Evolutionary conservation across 2,888 invertebrate species (phyloP).

Genomic region (Odontothrips loti): DNA sequence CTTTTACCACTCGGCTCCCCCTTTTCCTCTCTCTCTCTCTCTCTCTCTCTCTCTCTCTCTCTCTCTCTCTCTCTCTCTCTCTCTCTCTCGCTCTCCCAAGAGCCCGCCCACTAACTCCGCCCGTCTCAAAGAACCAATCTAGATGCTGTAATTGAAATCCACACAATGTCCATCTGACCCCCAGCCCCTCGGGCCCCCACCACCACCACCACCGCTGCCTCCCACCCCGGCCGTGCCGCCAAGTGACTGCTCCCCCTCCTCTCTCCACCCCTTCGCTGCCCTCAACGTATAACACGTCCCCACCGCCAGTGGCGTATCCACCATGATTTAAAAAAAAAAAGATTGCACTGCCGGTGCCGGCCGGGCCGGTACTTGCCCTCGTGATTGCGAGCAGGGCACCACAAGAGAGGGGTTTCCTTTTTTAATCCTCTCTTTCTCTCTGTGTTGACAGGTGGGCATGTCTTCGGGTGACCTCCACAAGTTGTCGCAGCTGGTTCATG

Average conservation of each 20-base stretch:
- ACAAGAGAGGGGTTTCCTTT: too few relatives aligned
- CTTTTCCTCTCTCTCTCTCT: background rate
- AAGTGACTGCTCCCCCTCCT: background rate
- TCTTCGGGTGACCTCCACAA: background rate
- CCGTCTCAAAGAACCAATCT: slow-evolving; percentile 26
- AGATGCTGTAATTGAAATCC: slow-evolving; percentile 26
- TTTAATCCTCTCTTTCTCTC: too few relatives aligned
- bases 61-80: background rate
- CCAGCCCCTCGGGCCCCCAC: background rate
- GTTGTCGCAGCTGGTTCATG: too few relatives aligned
- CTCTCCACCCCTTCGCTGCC: background rate
- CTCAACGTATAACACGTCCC: background rate
- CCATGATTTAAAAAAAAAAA: too few relatives aligned
- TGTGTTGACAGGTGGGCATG: slow-evolving; percentile 17
- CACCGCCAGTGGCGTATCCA: too few relatives aligned
- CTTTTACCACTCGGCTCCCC: background rate
- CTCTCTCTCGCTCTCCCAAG: background rate
- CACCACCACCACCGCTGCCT: background rate
- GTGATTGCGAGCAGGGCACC: too few relatives aligned
- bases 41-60: background rate
- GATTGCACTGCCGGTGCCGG: background rate
- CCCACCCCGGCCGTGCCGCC: background rate
- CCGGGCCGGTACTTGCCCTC: background rate
- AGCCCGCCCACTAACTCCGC: slow-evolving; percentile 18
- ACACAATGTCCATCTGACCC: slow-evolving; percentile 26